phyloP scores from a whole-genome alignment of 2,797 vertebrate genomes.

The Onychomys torridus region DNA sequence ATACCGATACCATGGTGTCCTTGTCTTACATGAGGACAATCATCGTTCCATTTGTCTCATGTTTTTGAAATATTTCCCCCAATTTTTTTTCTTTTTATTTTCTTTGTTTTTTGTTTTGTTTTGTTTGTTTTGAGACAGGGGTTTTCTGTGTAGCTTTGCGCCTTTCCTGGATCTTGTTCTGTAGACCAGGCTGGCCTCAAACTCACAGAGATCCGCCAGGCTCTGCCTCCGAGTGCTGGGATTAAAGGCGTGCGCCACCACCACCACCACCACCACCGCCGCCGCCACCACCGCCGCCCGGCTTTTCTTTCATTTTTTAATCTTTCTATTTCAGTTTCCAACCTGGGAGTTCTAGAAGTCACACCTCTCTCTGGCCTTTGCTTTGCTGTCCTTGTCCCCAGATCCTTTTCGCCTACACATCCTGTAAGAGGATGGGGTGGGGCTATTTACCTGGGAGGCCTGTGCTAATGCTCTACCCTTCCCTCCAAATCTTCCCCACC shows the following conservation, averaged over 20 bases:
- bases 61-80: slow-evolving; percentile 15
- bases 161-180: too few species aligned
- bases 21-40: background rate
- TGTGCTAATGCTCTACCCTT: background rate
- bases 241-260: too few species aligned
- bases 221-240: too few species aligned
- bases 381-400: background rate
- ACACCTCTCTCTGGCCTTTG: background rate
- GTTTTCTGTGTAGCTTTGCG: too few species aligned
- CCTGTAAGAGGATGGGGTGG: background rate
- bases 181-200: too few species aligned
- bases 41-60: background rate
- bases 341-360: too few species aligned
- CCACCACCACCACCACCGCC: too few species aligned
- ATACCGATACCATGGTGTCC: background rate
- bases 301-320: background rate
- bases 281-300: too few species aligned
- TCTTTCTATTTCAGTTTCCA: background rate
- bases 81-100: background rate
- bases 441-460: background rate
- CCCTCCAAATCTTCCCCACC: background rate
- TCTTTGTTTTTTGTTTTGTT: too few species aligned
- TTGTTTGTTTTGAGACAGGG: too few species aligned
- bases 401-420: background rate
- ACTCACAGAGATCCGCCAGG: too few species aligned